These are phyloP conservation scores for Nymphalis io DNA, from an alignment of 1,140 invertebrate genomes.

Conservation along the genomic window DNA sequence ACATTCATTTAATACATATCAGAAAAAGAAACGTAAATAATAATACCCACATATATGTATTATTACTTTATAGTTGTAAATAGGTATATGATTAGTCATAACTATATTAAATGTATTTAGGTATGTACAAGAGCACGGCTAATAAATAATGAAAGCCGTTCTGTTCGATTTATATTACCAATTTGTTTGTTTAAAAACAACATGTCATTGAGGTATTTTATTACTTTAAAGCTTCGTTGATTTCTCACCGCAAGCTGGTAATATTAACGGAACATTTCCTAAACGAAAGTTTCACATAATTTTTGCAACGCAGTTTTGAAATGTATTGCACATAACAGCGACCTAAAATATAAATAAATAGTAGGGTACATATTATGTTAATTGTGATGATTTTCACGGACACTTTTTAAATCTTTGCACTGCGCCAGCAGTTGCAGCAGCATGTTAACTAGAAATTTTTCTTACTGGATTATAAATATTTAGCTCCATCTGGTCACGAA, in stretches of 20 bases:
- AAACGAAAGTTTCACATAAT: neutral
- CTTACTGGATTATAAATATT: neutral
- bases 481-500: neutral
- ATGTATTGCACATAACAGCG: conserved; percentile 12
- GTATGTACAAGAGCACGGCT: conserved; percentile 38
- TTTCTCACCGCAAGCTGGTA: neutral
- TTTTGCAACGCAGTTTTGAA: conserved; percentile 1
- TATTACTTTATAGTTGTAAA: conserved; percentile 50
- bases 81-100: conserved; percentile 50
- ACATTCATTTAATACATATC: conserved; percentile 48
- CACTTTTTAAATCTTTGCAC: neutral
- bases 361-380: neutral
- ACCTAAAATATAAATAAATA: conserved; percentile 12
- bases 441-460: neutral
- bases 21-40: conserved; percentile 47
- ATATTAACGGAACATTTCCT: neutral
- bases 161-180: neutral
- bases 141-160: conserved; percentile 11
- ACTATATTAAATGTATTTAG: conserved; percentile 43
- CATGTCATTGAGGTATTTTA: conserved; percentile 7
- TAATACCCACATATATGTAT: conserved; percentile 39
- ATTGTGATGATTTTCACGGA: conserved; percentile 1
- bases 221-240: conserved; percentile 12
- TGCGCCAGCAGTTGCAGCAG: neutral
- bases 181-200: neutral